Base-by-base conservation (phyloP, 1,140 invertebrate species). In the Ostrea denselamellosa region DNA sequence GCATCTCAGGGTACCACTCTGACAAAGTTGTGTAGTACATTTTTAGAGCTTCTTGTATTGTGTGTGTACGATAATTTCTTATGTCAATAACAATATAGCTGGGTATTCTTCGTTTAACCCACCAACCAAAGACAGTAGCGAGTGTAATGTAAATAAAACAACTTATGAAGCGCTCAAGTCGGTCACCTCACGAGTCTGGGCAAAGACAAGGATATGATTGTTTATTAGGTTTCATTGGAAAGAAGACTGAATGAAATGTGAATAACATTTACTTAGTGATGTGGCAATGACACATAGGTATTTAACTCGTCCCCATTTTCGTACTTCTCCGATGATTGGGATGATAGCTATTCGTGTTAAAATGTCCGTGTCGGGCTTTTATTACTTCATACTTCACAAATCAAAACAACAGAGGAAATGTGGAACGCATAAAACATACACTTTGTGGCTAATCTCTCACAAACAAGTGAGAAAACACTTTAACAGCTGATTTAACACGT, bases 391-490 rank as follows among this genome's bases (percentile, higher is more conserved):
- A 12, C 28, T 77, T 25, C 68, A 77, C 68, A 28, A 28, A 25
- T 34, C 68, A 77, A 77, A 77, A 77, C 68, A 77, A 77, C 68
- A 77, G 68, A 77, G 68, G 68, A 77, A 77, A 77, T 25, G 68
- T 77, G 68, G 68, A 34, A 22, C 28, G 22, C 7, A 34, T 77
- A 25, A 77, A 77, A 77, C 22, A 14, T 7, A 14, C 58, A 12
- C 12, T 10, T 77, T 77, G 9, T 9, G 28, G 68, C 25, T 77
- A 14, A 77, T 77, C 68, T 22, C 22, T 12, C 28, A 28, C 68
- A 12, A 34, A 25, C 9, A 25, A 28, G 25, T 25, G 68, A 34
- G 10, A 77, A 77, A 10, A 71, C 22, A 28, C 22, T 25, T 25
- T n/a, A 71, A 71, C 25, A 77, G 28, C 68, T 77, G 68, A 77